Evolutionary conservation across 2,888 invertebrate genomes (phyloP), one percentile per base, ranked within the genome.

Genomic region (Eumerus sabulonum): DNA sequence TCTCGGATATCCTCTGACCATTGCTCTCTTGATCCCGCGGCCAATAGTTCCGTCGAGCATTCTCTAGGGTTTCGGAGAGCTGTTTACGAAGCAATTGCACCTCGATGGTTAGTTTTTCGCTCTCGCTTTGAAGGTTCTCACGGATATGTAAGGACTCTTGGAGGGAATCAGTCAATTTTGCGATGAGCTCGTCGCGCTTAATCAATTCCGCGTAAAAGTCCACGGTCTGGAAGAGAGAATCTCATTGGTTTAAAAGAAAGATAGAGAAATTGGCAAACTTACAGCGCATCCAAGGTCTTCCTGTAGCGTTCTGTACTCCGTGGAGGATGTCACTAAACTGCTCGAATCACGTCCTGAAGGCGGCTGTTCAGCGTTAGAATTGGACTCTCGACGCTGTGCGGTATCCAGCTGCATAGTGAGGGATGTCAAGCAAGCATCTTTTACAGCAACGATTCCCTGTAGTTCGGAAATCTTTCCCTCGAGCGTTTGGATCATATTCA

Each of bases 241-340:
- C 47, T 4, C 27, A 7, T 27, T 27, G 7, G 17, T 36, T 13
- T 60, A 17, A 17, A 9, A 48, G 38, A 16, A 27, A 40, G 9
- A 7, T 47, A 4, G 7, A 27, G 27, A 27, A 27, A 27, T 1
- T 9, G 44, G 16, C 9, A 16, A 42, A 82, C 84, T 85, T 84
- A 94, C 94, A 91, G 93, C 93, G 63, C 88, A 90, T 56, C 92
- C 91, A 86, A 92, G 93, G 76, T 94, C 93, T 83, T 93, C 93
- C 85, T 93, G 92, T 63, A 93, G 90, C 14, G 93, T 93, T 85
- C 93, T 93, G 86, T 94, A 94, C 82, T 94, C 94, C 19, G 93
- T 93, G 9, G 93, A 89, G 53, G 84, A 88, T 9, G 89, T 89
- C 36, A 87, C 82, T 62, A 88, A 71, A 9, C 88, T 89, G 59